Conservation (phyloP, 2,888 invertebrate genomes). For the Cecidostiba fungosa region DNA sequence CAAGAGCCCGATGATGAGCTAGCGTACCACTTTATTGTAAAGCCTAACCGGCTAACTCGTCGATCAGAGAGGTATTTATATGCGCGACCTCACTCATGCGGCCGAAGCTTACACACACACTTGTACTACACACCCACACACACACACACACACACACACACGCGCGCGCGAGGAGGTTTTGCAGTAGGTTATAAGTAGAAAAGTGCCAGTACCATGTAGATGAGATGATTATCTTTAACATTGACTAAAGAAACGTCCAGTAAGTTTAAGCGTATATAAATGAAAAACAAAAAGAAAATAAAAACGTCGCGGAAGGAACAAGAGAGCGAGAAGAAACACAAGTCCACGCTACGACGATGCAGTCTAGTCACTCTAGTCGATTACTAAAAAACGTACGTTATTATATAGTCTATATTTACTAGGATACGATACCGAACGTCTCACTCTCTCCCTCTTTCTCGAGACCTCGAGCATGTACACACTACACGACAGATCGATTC, state of each 20-base stretch:
- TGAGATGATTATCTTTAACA: conserved; percentile 72
- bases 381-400: conserved; percentile 65
- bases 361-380: conserved; percentile 79
- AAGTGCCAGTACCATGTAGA: conserved; percentile 78
- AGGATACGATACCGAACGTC: conserved; percentile 61
- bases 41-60: not conserved
- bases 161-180: conserved; percentile 20
- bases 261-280: conserved; percentile 77
- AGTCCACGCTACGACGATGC: conserved; percentile 70
- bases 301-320: conserved; percentile 54
- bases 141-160: conserved; percentile 10
- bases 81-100: conserved; percentile 54
- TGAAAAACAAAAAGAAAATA: conserved; percentile 52
- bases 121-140: conserved; percentile 11
- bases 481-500: conserved; percentile 38
- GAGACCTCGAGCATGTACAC: conserved; percentile 40
- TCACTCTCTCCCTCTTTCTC: conserved; percentile 72
- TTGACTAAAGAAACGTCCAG: conserved; percentile 78
- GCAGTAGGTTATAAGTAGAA: conserved; percentile 75
- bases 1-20: conserved; percentile 68
- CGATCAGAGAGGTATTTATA: not conserved
- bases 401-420: conserved; percentile 68
- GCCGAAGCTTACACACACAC: not conserved
- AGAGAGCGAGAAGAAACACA: conserved; percentile 20
- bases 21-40: conserved; percentile 60